Base-by-base conservation (phyloP, 2,888 invertebrate genomes). In the Lacanobia oleracea region DNA sequence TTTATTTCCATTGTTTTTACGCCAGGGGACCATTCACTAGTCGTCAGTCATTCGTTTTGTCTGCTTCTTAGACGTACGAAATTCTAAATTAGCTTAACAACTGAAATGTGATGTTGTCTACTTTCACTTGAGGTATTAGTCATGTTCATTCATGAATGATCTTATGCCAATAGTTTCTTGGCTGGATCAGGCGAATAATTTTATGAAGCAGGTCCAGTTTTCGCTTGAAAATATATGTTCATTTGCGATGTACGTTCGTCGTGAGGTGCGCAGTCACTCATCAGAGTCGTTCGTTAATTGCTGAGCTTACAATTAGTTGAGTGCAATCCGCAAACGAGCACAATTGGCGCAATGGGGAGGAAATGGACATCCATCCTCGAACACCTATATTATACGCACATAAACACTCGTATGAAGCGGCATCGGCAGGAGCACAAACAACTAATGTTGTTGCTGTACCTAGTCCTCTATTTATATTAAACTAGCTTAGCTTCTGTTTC, bases 321-420 rank as follows among this genome's bases (percentile, higher is more conserved):
- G 92, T 93, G 92, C 88, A 88, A 90, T 90, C 88, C 90, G 85
- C 91, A 93, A 95, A 95, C 91, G 91, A 94, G 93, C 94, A 87
- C 94, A 95, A 96, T 95, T 95, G 95, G 90, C 93, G 91, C 93
- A 94, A 94, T 94, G 89, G 92, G 91, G 92, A 95, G 95, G 95
- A 95, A 95, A 92, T 93, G 91, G 89, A 88, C 94, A 92, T 92
- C 90, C 91, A 94, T 91, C 91, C 91, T 89, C 86, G 81, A 89
- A 90, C 88, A 91, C 88, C 87, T 89, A 89, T 86, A 79, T 74
- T 66, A 81, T 80, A 85, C 79, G 81, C 74, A 84, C 81, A 75
- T 79, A 79, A 77, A 75, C 82, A 81, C 67, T 84, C 73, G 75
- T 70, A 78, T 79, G 50, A 54, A 63, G 45, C 50, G 56, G 57